These are phyloP conservation scores for Drosophila mercatorum DNA, from an alignment of 2,888 invertebrate genomes.

Conservation along the genomic window DNA sequence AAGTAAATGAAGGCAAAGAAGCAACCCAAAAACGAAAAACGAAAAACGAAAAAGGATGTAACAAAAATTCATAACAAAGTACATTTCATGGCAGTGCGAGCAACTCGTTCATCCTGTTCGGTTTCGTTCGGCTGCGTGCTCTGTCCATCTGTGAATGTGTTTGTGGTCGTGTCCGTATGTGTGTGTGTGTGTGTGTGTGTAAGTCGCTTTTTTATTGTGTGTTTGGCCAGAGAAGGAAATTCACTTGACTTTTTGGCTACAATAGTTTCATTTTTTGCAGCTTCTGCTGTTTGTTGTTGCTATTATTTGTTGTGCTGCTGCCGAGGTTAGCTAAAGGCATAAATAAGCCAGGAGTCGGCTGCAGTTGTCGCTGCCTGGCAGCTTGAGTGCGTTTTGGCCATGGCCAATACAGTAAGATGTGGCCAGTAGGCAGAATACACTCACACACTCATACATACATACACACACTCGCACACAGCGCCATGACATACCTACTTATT, in stretches of 20 bases:
- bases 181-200: conserved; percentile 19
- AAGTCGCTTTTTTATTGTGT: conserved; percentile 35
- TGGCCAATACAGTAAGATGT: conserved; percentile 52
- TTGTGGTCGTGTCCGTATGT: conserved; percentile 12
- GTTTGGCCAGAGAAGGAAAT: conserved; percentile 62
- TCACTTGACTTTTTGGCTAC: conserved; percentile 77
- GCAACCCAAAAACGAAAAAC: conserved; percentile 47
- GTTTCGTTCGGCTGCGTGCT: conserved; percentile 25
- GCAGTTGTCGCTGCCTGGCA: conserved; percentile 71
- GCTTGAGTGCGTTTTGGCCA: conserved; percentile 58
- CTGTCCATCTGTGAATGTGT: conserved; percentile 12
- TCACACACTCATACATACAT: conserved; percentile 8
- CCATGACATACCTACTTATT: conserved; percentile 48
- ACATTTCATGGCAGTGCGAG: conserved; percentile 72
- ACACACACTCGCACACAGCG: conserved; percentile 6
- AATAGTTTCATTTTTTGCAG: conserved; percentile 46
- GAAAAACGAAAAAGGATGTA: conserved; percentile 67
- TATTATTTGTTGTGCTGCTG: conserved; percentile 39
- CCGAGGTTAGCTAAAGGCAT: conserved; percentile 56
- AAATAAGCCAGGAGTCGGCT: conserved; percentile 65
- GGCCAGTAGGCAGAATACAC: conserved; percentile 53
- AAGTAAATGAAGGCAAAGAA: conserved; percentile 38
- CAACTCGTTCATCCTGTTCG: conserved; percentile 63
- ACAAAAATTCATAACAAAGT: conserved; percentile 76
- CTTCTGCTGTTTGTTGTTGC: conserved; percentile 19